A percentile compares a stretch with the other conserved stretches of the same genome.
phyloP scores from a whole-genome alignment of 2,888 invertebrate genomes.

The Zygogramma bicolorata region DNA sequence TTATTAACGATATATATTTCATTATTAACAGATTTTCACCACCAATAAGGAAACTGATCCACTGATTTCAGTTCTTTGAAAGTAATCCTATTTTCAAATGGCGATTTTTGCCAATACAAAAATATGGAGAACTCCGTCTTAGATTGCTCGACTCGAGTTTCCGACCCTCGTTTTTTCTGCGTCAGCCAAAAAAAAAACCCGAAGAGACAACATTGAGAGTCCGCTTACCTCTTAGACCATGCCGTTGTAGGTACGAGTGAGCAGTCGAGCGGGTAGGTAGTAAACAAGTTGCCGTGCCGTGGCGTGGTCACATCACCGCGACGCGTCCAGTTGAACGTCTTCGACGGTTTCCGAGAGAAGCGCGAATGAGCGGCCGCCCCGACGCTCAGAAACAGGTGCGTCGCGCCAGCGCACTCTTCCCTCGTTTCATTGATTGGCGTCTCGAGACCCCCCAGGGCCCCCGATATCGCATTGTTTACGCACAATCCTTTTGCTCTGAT shows the following conservation, averaged over 20 bases:
- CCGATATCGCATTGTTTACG: slow-evolving; percentile 54
- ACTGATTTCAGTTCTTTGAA: too few relatives aligned
- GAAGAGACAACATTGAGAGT: slow-evolving; percentile 31
- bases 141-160: too few relatives aligned
- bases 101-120: too few relatives aligned
- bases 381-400: slow-evolving; percentile 58
- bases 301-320: background rate
- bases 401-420: slow-evolving; percentile 60
- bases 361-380: slow-evolving; percentile 21
- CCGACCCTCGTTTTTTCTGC: too few relatives aligned
- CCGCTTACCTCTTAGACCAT: slow-evolving; percentile 50
- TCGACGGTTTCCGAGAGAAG: background rate
- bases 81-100: too few relatives aligned
- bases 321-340: background rate
- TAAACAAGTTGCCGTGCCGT: slow-evolving; percentile 12
- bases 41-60: too few relatives aligned
- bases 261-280: too few relatives aligned
- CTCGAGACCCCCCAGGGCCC: slow-evolving; percentile 52
- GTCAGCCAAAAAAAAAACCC: background rate
- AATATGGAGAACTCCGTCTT: too few relatives aligned
- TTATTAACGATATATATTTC: too few relatives aligned
- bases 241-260: too few relatives aligned
- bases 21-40: too few relatives aligned
- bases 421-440: slow-evolving; percentile 63
- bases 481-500: slow-evolving; percentile 47